These are phyloP conservation scores for Genyomyrus donnyi DNA, from an alignment of 2,113 vertebrate genomes.

Conservation along the genomic window DNA sequence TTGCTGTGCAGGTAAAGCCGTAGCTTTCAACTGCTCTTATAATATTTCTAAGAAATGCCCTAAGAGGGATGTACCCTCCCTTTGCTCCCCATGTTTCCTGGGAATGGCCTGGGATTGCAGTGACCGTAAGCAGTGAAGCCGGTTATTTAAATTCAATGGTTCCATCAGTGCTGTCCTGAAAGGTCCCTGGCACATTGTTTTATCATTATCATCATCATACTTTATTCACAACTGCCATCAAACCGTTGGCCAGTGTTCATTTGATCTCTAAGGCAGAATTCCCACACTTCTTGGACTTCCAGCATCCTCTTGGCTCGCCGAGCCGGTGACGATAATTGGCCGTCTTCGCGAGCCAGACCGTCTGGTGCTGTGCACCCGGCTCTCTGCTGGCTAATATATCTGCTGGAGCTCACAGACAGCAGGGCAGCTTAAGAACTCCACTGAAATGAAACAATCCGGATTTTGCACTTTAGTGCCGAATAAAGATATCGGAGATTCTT, in stretches of 20 bases:
- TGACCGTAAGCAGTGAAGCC: background rate
- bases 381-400: conserved; percentile 19
- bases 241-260: background rate
- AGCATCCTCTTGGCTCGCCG: background rate
- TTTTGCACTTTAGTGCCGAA: background rate
- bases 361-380: background rate
- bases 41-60: background rate
- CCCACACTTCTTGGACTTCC: conserved; percentile 1
- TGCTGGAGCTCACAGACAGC: conserved; percentile 10
- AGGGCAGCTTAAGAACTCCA: background rate
- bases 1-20: background rate
- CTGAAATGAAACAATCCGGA: conserved; percentile 7
- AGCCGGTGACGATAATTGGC: conserved; percentile 11
- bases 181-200: background rate
- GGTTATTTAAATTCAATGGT: background rate
- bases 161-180: background rate
- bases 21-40: background rate
- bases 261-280: conserved; percentile 1
- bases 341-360: background rate
- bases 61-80: background rate
- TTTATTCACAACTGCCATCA: background rate
- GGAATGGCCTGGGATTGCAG: background rate
- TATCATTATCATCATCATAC: background rate
- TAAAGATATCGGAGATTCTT: background rate
- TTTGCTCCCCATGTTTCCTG: background rate